Conservation (phyloP, 2,113 vertebrate genomes). For the Mesoclemmys tuberculata region DNA sequence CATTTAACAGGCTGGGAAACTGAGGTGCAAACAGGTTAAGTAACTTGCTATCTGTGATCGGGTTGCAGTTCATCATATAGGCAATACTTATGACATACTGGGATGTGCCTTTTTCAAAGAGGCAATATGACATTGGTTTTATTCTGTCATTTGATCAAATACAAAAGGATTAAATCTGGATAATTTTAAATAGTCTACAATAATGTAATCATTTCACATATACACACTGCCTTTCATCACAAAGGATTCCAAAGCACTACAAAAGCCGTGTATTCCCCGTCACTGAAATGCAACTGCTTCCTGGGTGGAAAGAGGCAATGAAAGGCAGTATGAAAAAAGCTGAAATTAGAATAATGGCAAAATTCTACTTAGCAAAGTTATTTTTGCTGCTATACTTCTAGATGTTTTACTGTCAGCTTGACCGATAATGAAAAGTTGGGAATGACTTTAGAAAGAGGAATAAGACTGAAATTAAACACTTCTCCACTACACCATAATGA, state of each 20-base stretch:
- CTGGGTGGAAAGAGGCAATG: background rate
- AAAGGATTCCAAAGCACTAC: background rate
- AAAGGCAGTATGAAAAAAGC: background rate
- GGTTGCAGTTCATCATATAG: background rate
- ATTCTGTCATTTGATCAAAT: background rate
- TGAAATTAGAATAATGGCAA: background rate
- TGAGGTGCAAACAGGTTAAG: fast-evolving
- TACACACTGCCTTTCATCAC: background rate
- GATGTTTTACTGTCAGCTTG: background rate
- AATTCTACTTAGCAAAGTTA: slow-evolving; percentile 28
- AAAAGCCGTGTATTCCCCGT: background rate
- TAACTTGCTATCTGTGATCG: background rate
- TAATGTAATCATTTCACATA: background rate
- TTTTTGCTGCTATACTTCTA: background rate
- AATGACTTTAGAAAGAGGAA: background rate
- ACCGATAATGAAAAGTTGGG: background rate
- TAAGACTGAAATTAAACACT: background rate
- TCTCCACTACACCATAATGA: background rate
- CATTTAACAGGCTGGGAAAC: background rate
- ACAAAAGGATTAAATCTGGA: background rate
- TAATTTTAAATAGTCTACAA: background rate
- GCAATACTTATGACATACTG: background rate
- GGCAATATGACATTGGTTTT: background rate
- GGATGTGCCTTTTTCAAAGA: background rate
- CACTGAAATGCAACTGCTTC: background rate